phyloP scores from a whole-genome alignment of 2,113 vertebrate species.

The Brachyhypopomus occidentalis region DNA sequence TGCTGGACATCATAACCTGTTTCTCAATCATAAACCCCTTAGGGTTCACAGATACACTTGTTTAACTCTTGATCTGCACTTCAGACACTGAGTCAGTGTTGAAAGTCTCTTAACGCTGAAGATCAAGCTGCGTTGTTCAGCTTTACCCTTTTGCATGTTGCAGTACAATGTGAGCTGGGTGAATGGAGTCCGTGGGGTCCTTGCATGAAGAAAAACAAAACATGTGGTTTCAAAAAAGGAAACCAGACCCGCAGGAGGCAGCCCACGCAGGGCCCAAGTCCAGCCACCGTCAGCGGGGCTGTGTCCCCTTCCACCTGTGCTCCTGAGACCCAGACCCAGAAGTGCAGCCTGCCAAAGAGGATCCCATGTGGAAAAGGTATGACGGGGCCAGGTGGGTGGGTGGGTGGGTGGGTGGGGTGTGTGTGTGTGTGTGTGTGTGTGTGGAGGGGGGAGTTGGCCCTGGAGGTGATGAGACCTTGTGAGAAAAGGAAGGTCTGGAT shows the following conservation, averaged over 20 bases:
- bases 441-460: too few species aligned
- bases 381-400: background rate
- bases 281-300: slow-evolving; percentile 52
- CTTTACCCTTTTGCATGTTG: slow-evolving; percentile 36
- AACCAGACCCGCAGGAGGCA: slow-evolving; percentile 80
- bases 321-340: slow-evolving; percentile 79
- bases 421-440: too few species aligned
- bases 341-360: slow-evolving; percentile 81
- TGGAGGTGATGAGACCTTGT: background rate
- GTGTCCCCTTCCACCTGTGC: slow-evolving; percentile 76
- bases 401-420: too few species aligned
- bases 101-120: background rate
- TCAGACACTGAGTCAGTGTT: background rate
- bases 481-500: slow-evolving; percentile 9
- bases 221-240: slow-evolving; percentile 93
- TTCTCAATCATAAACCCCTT: slow-evolving; percentile 22
- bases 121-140: background rate
- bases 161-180: slow-evolving; percentile 89
- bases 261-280: slow-evolving; percentile 75
- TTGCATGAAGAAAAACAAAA: slow-evolving; percentile 91
- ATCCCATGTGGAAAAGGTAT: slow-evolving; percentile 82
- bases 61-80: slow-evolving; percentile 28
- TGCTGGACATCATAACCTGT: slow-evolving; percentile 33
- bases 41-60: slow-evolving; percentile 39
- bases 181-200: slow-evolving; percentile 92